A percentile compares a stretch with the other conserved stretches of the same genome.
Conservation (phyloP, 2,888 invertebrate species). For the Ophion ventricosus region DNA sequence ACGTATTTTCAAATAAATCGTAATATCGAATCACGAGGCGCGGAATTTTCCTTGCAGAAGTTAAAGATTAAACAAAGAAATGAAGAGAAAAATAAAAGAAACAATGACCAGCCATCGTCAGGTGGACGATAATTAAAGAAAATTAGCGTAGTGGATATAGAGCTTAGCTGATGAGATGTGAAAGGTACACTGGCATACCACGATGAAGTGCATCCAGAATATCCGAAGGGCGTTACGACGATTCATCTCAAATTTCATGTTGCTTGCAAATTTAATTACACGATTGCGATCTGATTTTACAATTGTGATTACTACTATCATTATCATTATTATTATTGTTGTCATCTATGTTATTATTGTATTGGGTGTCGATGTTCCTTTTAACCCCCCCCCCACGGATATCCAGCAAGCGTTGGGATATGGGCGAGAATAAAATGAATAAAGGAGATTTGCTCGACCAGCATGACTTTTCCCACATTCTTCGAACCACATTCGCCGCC, state of each 20-base stretch:
- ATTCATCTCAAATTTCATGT: slow-evolving; percentile 16
- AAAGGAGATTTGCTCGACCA: slow-evolving; percentile 46
- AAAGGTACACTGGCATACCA: slow-evolving; percentile 61
- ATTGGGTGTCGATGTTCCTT: slow-evolving; percentile 8
- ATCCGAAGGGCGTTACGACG: slow-evolving; percentile 60
- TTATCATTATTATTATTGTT: background rate
- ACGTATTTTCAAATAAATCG: background rate
- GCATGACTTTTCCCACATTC: background rate
- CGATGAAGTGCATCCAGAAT: slow-evolving; percentile 59
- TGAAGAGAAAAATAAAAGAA: slow-evolving; percentile 6
- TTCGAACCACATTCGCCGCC: background rate
- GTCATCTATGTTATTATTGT: slow-evolving; percentile 19
- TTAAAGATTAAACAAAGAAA: slow-evolving; percentile 18
- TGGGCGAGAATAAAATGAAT: slow-evolving; percentile 58
- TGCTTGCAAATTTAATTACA: background rate
- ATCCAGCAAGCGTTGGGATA: slow-evolving; percentile 61
- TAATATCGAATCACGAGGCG: slow-evolving; percentile 47
- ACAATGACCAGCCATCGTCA: slow-evolving; percentile 48
- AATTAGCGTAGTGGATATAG: slow-evolving; percentile 46
- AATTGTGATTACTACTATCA: background rate
- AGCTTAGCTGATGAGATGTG: slow-evolving; percentile 59
- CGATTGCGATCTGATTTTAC: slow-evolving; percentile 11
- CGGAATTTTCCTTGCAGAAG: slow-evolving; percentile 42
- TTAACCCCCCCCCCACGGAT: slow-evolving; percentile 55
- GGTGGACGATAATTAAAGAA: slow-evolving; percentile 16